Conservation (phyloP, 2,888 invertebrate species). For the Pyrrhosoma nymphula region DNA sequence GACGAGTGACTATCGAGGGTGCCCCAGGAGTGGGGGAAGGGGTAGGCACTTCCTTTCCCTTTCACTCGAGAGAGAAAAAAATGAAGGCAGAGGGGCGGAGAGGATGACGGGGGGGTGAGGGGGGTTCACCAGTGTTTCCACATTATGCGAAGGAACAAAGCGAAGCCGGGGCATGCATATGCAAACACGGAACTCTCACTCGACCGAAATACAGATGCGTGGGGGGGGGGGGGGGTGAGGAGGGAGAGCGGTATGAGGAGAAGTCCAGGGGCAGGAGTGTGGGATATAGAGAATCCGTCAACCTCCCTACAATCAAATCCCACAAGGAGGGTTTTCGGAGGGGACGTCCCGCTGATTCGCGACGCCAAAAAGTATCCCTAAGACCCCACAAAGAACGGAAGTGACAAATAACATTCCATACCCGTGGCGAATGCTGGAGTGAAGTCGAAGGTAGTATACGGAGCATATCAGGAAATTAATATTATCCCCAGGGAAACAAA, state of each 20-base stretch:
- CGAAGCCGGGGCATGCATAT: constrained; percentile 35
- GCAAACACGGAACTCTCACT: constrained; percentile 46
- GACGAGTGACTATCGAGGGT: constrained; percentile 59
- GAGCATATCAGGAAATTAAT: too few species aligned
- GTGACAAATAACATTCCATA: neutral
- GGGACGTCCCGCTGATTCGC: neutral
- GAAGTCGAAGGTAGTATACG: too few species aligned
- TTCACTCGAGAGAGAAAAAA: constrained; percentile 4
- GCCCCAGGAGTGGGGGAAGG: neutral
- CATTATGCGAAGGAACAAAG: constrained; percentile 62
- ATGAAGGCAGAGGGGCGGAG: neutral
- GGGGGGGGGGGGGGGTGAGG: neutral
- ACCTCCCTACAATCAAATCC: neutral
- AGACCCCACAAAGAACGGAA: neutral
- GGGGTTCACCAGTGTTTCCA: constrained; percentile 48
- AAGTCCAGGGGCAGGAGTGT: neutral
- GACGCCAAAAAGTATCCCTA: neutral
- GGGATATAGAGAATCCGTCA: neutral
- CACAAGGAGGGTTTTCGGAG: neutral
- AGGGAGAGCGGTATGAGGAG: neutral
- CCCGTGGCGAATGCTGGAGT: neutral
- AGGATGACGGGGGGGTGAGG: neutral
- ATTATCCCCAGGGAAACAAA: too few species aligned
- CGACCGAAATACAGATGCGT: neutral
- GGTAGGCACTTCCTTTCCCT: constrained; percentile 57